phyloP scores from a whole-genome alignment of 2,888 invertebrate genomes.

The Hedychridium roseum region DNA sequence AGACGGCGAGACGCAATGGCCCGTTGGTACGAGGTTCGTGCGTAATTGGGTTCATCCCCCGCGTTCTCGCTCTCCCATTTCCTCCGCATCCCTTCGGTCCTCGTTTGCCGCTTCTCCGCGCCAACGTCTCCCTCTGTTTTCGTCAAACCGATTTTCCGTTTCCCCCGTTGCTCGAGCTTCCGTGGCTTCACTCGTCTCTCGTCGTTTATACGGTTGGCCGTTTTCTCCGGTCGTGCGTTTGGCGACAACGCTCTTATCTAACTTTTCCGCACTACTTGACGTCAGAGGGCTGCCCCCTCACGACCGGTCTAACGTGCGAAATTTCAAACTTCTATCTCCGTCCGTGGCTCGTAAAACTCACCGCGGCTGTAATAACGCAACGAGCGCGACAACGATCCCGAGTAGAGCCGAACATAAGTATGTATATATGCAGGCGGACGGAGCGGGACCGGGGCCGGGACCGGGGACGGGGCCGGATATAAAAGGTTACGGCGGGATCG shows the following conservation, averaged over 20 bases:
- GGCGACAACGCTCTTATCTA: constrained; percentile 39
- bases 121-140: constrained; percentile 29
- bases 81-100: constrained; percentile 18
- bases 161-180: constrained; percentile 1
- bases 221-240: constrained; percentile 28
- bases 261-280: constrained; percentile 46
- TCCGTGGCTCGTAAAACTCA: constrained; percentile 51
- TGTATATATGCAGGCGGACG: constrained; percentile 1
- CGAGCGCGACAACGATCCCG: constrained; percentile 36
- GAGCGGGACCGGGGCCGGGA: constrained; percentile 23
- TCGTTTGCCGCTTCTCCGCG: constrained; percentile 16
- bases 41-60: constrained; percentile 59
- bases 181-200: neutral
- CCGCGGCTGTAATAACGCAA: constrained; percentile 34
- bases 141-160: no score
- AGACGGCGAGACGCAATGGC: constrained; percentile 46
- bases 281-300: constrained; percentile 30
- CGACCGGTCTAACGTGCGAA: constrained; percentile 44
- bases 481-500: constrained; percentile 39
- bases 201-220: constrained; percentile 10
- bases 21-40: constrained; percentile 54
- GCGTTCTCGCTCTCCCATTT: constrained; percentile 29
- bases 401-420: constrained; percentile 7
- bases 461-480: constrained; percentile 19
- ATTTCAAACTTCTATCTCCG: constrained; percentile 49